phyloP scores from a whole-genome alignment of 2,888 invertebrate genomes.

The Lottia gigantea region DNA sequence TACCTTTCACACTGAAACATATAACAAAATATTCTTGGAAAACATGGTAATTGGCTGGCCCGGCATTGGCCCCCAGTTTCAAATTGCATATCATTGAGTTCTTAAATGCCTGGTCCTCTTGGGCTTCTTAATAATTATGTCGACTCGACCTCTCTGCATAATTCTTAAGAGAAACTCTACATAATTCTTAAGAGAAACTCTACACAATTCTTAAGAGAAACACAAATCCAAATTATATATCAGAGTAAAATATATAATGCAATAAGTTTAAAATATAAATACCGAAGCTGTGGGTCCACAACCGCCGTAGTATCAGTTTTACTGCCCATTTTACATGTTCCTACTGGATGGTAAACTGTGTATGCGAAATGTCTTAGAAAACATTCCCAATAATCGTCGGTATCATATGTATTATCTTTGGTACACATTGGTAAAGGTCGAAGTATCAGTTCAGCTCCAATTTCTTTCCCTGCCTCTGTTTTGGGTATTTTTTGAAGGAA shows the following conservation, averaged over 20 bases:
- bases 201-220: too few species aligned
- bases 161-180: too few species aligned
- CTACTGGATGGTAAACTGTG: slow-evolving; percentile 74
- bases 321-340: slow-evolving; percentile 79
- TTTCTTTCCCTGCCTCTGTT: slow-evolving; percentile 28
- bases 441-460: slow-evolving; percentile 27
- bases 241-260: too few species aligned
- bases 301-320: slow-evolving; percentile 71
- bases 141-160: too few species aligned
- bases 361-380: slow-evolving; percentile 29
- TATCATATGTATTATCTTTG: slow-evolving; percentile 21
- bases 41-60: too few species aligned
- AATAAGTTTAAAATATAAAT: neutral
- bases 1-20: slow-evolving; percentile 41
- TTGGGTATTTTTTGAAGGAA: slow-evolving; percentile 15
- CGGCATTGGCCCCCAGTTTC: too few species aligned
- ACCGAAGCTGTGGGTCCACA: slow-evolving; percentile 73
- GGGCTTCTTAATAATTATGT: too few species aligned
- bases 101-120: too few species aligned
- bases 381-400: slow-evolving; percentile 43
- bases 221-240: too few species aligned
- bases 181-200: too few species aligned
- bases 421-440: slow-evolving; percentile 28
- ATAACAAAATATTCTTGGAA: too few species aligned
- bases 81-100: too few species aligned